Base-by-base conservation (phyloP, 37 sponge, comb jelly and placozoan genomes). In the Cliona cf. orientalis region DNA sequence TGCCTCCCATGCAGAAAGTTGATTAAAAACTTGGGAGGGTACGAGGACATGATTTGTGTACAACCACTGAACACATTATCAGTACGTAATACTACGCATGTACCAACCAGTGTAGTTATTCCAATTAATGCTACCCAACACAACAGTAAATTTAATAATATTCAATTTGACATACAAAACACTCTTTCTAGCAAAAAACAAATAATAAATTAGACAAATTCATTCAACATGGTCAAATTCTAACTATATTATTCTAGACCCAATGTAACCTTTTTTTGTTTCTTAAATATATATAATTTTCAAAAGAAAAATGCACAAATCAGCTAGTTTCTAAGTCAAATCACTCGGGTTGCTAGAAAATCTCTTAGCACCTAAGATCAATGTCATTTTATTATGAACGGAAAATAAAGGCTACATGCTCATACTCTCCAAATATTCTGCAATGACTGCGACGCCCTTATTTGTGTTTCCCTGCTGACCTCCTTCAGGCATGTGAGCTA, bases 401-500 rank as follows among this genome's bases (percentile, higher is more conserved):
- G 32, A 33, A n/a, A 76, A 35, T 32, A 42, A 9, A 49, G 11
- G 44, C 84, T 79, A 95, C 92, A 91, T 91, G 42, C 58, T 58
- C 73, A 95, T 12, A 21, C 74, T 42, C 42, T 95, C 93, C 66
- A 95, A 46, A 56, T 95, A 95, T 26, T 95, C 96, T 21, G 93
- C 93, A 29, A 95, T 92, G 1, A 89, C 96, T 4, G 23, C 76
- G 19, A 86, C 90, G 22, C 66, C 96, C 59, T 95, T 95, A 66
- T 95, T 95, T 1, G 74, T 36, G 37, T 86, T 92, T 28, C 96
- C 96, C 66, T 95, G 96, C 46, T 95, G 96, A 7, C 63, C 22
- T 3, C 96, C 96, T 39, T 95, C 96, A 5, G 96, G 90, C 55
- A 90, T 89, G 63, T 91, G 93, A 5, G 82, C 96, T 23, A 95